Percentiles rank a stretch among this genome's conserved stretches.
Conservation (phyloP, 2,797 vertebrate species). For the Rhynchotus rufescens region DNA sequence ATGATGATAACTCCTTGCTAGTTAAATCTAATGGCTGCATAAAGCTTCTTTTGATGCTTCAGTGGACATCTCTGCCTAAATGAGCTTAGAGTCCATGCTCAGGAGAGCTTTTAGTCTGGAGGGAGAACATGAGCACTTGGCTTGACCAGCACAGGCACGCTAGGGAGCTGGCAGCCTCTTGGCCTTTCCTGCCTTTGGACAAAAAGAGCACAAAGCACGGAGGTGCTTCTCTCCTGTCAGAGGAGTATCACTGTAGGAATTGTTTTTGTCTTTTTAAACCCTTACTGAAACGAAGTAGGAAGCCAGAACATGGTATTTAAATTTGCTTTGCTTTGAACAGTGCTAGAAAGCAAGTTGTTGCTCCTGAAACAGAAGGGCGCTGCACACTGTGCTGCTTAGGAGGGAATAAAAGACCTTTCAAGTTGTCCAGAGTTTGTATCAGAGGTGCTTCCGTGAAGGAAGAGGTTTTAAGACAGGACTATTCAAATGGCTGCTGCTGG, state of each 20-base stretch:
- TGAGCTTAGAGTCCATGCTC: neutral
- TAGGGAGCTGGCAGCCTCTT: neutral
- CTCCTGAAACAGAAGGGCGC: neutral
- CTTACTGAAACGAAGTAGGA: neutral
- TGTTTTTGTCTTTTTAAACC: neutral
- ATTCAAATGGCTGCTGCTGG: neutral
- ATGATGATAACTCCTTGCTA: accelerated
- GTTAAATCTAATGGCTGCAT: neutral
- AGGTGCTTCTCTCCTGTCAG: neutral
- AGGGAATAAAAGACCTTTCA: neutral
- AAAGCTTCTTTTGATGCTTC: neutral
- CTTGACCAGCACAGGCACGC: neutral
- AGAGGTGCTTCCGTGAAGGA: neutral
- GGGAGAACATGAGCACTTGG: neutral
- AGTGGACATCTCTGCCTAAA: neutral
- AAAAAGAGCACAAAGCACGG: neutral
- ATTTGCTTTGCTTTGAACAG: neutral
- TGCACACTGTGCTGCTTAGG: neutral
- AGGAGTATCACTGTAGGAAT: neutral
- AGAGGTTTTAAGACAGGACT: neutral
- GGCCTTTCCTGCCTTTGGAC: neutral
- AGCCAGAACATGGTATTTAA: conserved; percentile 1
- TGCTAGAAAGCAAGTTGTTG: neutral
- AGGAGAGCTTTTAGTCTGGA: neutral
- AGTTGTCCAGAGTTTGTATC: neutral